Evolutionary conservation across 2,797 vertebrate genomes (phyloP).

Genomic region (Nasua narica): DNA sequence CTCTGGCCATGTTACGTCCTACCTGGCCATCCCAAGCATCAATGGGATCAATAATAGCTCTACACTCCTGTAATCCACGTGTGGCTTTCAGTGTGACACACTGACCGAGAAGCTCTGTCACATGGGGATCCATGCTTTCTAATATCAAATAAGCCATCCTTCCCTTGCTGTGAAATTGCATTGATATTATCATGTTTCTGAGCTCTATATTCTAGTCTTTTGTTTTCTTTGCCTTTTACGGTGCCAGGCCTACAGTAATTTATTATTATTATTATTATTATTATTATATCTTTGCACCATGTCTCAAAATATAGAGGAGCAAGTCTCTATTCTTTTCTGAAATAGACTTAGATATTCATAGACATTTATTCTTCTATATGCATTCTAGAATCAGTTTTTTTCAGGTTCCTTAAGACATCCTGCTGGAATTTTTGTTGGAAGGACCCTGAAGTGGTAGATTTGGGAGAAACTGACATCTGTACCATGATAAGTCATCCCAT

Average conservation of each 20-base stretch:
- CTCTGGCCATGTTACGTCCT: neutral
- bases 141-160: neutral
- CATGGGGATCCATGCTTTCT: neutral
- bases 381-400: neutral
- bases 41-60: neutral
- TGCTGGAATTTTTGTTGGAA: neutral
- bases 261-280: neutral
- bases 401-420: neutral
- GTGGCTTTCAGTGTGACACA: neutral
- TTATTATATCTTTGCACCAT: neutral
- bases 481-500: neutral
- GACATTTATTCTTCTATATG: neutral
- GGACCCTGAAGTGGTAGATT: neutral
- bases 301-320: neutral
- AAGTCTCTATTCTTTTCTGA: neutral
- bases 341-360: conserved; percentile 6
- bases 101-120: neutral
- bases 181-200: conserved; percentile 1
- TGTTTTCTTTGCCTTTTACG: neutral
- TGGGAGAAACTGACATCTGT: neutral
- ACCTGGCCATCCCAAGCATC: neutral
- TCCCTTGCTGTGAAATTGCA: neutral
- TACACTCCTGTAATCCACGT: neutral
- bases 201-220: neutral
- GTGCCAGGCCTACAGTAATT: neutral